Base-by-base conservation (phyloP, 2,797 vertebrate genomes). In the Cossypha caffra region DNA sequence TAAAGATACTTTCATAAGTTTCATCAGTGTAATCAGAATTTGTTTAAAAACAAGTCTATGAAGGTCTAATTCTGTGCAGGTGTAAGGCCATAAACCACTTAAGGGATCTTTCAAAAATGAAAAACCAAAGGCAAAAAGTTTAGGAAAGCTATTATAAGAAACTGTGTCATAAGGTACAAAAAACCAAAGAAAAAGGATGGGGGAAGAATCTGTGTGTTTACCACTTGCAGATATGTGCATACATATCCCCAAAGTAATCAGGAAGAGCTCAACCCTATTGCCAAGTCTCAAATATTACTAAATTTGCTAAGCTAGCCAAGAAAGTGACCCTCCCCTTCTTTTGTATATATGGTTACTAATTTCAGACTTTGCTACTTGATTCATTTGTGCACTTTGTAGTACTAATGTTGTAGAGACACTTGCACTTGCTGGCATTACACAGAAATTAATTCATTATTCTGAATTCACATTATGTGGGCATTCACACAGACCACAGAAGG, bases 141-240 rank as follows among this genome's bases (percentile, higher is more conserved):
- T 33, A 51, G 16, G 29, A 88, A 94, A 69, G 18, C 25, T 51
- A 5, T 59, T 73, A 4, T 9, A 82, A 82, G 24, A 38, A 78
- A 31, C 16, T 81, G 16, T 68, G 20, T 59, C 33, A 13, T 37
- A 64, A 85, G 40, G 37, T 79, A 66, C 8, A 69, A 72, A 24
- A 33, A 40, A 7, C 0, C 9, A 35, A 29, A 33, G 16, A 31
- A 42, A 48, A 52, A 54, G 11, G 4, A 14, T 10, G 1, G 2
- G 8, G 13, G 11, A 25, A 61, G 10, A 16, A 6, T 20, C 52
- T 52, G 4, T 35, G 9, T 40, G 9, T 42, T 51, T 55, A 11
- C 37, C 13, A 17, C 33, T 68, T 50, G 12, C 51, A 82, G 47
- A 10, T n/a, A 43, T 8, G n/a, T 33, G 45, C n/a, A 57, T 4